Evolutionary conservation across 2,113 vertebrate genomes (phyloP).

Genomic region (Dunckerocampus dactyliophorus): DNA sequence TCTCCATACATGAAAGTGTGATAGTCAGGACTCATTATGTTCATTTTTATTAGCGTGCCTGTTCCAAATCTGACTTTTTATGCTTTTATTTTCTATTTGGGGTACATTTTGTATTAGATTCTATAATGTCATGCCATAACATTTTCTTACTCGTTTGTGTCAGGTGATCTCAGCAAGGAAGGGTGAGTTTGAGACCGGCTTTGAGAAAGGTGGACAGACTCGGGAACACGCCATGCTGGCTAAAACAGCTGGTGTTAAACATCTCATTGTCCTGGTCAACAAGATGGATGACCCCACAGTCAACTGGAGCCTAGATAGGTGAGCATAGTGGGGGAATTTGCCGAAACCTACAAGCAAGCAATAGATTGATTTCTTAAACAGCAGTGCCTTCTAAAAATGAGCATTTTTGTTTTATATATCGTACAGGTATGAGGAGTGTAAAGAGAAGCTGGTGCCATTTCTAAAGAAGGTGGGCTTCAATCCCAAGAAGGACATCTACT

Average conservation of each 20-base stretch:
- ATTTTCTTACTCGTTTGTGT: neutral
- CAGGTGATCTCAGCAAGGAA: constrained; percentile 98
- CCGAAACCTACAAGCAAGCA: neutral
- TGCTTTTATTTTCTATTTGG: too few species aligned
- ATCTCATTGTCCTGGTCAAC: constrained; percentile 97
- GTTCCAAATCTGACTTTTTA: too few species aligned
- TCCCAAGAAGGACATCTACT: constrained; percentile 99
- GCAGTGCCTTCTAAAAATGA: neutral
- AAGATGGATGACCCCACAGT: constrained; percentile 99
- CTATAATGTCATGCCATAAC: neutral
- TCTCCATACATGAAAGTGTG: too few species aligned
- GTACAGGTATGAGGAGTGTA: constrained; percentile 96
- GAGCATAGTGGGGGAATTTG: neutral
- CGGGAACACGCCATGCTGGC: constrained; percentile 98
- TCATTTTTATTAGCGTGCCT: too few species aligned
- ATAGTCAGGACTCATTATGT: too few species aligned
- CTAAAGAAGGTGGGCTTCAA: constrained; percentile 99
- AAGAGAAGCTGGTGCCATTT: constrained; percentile 98
- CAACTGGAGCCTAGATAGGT: constrained; percentile 97
- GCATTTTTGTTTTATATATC: neutral
- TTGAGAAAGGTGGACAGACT: constrained; percentile 98
- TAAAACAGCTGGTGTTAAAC: constrained; percentile 97
- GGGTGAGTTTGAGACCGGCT: constrained; percentile 99
- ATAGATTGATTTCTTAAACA: neutral
- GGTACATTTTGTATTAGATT: too few species aligned